A percentile compares a stretch with the other conserved stretches of the same genome.
These are phyloP conservation scores for Oncorhynchus nerka DNA, from an alignment of 2,113 vertebrate genomes.

Conservation along the genomic window DNA sequence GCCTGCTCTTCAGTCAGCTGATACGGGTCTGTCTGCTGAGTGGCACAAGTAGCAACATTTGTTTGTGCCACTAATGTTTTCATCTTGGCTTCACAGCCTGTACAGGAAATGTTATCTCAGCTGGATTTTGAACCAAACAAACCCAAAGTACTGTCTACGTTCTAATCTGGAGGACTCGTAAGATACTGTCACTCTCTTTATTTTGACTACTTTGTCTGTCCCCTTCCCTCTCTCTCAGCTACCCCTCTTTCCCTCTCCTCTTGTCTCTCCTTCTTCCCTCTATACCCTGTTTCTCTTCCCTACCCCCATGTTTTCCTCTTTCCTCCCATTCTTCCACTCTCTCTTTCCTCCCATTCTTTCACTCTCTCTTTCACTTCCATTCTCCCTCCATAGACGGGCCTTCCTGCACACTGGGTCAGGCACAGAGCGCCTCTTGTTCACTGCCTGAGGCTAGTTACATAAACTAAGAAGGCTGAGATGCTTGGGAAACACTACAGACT, in stretches of 20 bases:
- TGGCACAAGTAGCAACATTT: conserved; percentile 54
- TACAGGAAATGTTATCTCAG: neutral
- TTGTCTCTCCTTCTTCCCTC: neutral
- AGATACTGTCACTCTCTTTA: neutral
- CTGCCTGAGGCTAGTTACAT: conserved; percentile 59
- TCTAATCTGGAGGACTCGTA: neutral
- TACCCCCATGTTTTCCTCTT: neutral
- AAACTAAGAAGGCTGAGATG: conserved; percentile 60
- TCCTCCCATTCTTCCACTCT: neutral
- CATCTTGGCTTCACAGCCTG: conserved; percentile 4
- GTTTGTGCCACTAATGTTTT: conserved; percentile 38
- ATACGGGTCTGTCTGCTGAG: conserved; percentile 15
- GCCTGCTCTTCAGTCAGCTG: conserved; percentile 14
- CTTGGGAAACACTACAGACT: conserved; percentile 60
- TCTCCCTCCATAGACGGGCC: conserved; percentile 19
- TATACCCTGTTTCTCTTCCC: neutral
- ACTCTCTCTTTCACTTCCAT: conserved; percentile 11
- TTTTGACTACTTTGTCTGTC: neutral
- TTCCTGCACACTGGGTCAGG: conserved; percentile 52
- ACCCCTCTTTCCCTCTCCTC: neutral
- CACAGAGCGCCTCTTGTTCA: conserved; percentile 71
- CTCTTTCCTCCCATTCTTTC: neutral
- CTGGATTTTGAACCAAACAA: neutral
- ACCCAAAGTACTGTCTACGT: neutral
- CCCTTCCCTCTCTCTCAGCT: neutral